Evolutionary conservation across 2,888 invertebrate species (phyloP).

Genomic region (Aethes cnicana): DNA sequence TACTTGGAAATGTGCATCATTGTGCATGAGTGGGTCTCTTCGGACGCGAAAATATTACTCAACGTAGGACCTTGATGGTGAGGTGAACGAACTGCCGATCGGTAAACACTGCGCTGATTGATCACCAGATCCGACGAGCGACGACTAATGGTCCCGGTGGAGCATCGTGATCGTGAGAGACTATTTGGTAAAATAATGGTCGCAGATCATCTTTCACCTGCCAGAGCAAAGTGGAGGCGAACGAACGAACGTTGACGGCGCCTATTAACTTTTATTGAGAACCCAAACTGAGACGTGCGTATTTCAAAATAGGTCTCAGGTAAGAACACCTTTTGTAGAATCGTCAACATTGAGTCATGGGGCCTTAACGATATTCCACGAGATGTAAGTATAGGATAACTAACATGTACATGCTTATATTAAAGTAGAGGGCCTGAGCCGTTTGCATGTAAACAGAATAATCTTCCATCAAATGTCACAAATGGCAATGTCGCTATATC

Average conservation of each 20-base stretch:
- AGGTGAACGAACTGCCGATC: slow-evolving; percentile 68
- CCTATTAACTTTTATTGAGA: slow-evolving; percentile 34
- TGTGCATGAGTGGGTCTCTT: slow-evolving; percentile 64
- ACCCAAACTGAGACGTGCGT: background rate
- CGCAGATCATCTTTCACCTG: slow-evolving; percentile 45
- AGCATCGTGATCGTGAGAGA: slow-evolving; percentile 41
- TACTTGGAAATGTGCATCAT: slow-evolving; percentile 70
- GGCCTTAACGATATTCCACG: slow-evolving; percentile 51
- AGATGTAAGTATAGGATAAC: slow-evolving; percentile 66
- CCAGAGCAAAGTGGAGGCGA: slow-evolving; percentile 33
- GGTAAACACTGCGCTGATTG: slow-evolving; percentile 63
- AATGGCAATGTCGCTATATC: slow-evolving; percentile 61
- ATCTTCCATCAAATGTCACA: slow-evolving; percentile 73
- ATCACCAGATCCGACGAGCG: slow-evolving; percentile 53
- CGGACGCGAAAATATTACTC: slow-evolving; percentile 62
- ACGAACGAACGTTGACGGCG: slow-evolving; percentile 17
- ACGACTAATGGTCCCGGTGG: slow-evolving; percentile 46
- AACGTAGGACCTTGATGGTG: slow-evolving; percentile 62
- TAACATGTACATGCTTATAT: slow-evolving; percentile 45
- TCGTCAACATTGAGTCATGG: slow-evolving; percentile 51
- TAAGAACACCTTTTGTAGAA: slow-evolving; percentile 48
- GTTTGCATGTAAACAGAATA: slow-evolving; percentile 64
- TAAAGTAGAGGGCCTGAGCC: slow-evolving; percentile 48
- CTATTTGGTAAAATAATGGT: slow-evolving; percentile 45
- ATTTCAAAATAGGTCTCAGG: slow-evolving; percentile 30